Percentiles rank a stretch among this genome's conserved stretches.
Evolutionary conservation across 2,113 vertebrate species (phyloP).

Genomic region (Austrofundulus limnaeus): DNA sequence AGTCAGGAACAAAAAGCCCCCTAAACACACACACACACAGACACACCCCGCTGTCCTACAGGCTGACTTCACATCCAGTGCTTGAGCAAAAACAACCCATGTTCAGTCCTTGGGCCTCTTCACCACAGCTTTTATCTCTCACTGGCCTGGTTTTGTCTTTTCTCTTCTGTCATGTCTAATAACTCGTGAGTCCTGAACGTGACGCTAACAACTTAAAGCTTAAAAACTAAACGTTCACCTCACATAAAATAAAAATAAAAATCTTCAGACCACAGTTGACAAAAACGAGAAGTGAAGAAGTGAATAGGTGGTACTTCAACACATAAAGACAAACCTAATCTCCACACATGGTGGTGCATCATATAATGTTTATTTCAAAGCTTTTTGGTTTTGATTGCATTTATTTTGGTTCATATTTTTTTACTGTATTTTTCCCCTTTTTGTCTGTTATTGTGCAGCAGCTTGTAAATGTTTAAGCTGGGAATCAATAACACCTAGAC

Average conservation of each 20-base stretch:
- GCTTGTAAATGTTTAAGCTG: too few species aligned
- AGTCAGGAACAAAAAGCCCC: conserved; percentile 47
- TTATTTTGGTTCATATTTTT: too few species aligned
- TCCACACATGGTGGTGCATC: too few species aligned
- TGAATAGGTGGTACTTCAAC: too few species aligned
- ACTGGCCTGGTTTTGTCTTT: conserved; percentile 49
- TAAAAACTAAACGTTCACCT: conserved; percentile 40
- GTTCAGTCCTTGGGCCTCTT: conserved; percentile 18
- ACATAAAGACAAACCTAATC: too few species aligned
- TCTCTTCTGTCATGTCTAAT: conserved; percentile 50
- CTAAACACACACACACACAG: neutral
- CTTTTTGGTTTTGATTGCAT: too few species aligned
- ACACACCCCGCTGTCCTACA: neutral
- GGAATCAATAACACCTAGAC: too few species aligned
- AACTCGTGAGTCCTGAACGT: conserved; percentile 58
- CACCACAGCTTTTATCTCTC: neutral
- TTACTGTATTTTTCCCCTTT: too few species aligned
- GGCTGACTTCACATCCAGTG: neutral
- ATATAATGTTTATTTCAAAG: too few species aligned
- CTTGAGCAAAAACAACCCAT: conserved; percentile 2
- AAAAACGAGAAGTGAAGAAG: conserved; percentile 37
- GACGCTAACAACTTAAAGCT: too few species aligned
- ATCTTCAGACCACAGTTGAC: conserved; percentile 36
- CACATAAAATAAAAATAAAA: conserved; percentile 26
- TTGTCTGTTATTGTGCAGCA: too few species aligned